phyloP scores from a whole-genome alignment of 2,113 vertebrate species.

The Telmatochromis sp. region DNA sequence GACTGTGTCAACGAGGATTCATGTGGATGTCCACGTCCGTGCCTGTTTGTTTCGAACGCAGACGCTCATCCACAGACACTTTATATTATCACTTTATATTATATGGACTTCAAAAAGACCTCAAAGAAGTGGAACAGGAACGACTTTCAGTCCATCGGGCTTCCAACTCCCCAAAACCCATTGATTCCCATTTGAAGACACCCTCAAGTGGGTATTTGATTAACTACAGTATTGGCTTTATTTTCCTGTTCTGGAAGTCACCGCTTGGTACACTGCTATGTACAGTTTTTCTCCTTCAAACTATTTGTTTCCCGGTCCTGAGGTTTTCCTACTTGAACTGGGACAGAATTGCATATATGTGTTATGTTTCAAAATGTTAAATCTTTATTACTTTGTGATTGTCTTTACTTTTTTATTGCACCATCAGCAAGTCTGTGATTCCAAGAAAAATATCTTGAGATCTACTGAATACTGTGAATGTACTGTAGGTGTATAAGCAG shows the following conservation, averaged over 20 bases:
- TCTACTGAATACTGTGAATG: neutral
- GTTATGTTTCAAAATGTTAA: neutral
- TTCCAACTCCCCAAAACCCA: neutral
- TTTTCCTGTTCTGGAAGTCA: neutral
- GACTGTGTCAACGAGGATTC: neutral
- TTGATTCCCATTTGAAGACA: neutral
- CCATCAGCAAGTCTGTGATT: neutral
- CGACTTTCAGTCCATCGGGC: neutral
- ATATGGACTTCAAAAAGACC: neutral
- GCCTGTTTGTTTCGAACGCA: fast-evolving
- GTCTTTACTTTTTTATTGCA: neutral
- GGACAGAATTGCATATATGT: neutral
- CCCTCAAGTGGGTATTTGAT: neutral
- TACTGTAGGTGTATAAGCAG: neutral
- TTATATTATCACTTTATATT: too few relatives aligned
- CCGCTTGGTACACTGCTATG: neutral
- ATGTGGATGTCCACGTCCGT: neutral
- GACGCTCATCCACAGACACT: neutral
- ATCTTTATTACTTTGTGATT: neutral
- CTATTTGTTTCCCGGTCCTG: neutral
- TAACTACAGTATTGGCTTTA: neutral
- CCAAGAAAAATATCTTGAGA: neutral
- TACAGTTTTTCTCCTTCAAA: neutral
- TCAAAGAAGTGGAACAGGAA: neutral
- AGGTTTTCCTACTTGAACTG: neutral